Evolutionary conservation across 2,113 vertebrate genomes (phyloP).

Genomic region (Tupaia tana): DNA sequence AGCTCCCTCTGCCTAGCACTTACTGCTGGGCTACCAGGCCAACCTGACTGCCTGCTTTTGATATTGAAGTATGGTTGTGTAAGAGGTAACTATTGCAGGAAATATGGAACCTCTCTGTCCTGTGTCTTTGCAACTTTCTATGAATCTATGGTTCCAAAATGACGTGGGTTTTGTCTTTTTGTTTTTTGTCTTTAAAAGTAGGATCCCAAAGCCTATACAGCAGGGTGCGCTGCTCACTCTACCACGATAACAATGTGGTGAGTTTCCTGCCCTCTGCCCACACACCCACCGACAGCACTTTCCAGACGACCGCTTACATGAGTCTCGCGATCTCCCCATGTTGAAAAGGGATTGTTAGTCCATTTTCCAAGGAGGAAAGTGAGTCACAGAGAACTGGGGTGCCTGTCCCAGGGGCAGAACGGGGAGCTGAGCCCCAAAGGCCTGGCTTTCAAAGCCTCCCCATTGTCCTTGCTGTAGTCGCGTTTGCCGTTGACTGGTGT

Average conservation of each 20-base stretch:
- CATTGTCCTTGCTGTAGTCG: accelerated
- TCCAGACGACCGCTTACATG: neutral
- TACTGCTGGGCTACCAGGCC: no score
- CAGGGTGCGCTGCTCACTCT: neutral
- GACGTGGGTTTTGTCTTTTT: neutral
- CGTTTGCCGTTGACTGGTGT: neutral
- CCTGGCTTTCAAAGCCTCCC: accelerated
- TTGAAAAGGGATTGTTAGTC: neutral
- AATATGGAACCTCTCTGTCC: neutral
- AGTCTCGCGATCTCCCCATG: neutral
- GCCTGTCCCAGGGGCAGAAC: neutral
- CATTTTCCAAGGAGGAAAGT: neutral
- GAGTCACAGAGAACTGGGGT: neutral
- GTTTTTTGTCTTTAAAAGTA: neutral
- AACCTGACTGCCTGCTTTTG: accelerated
- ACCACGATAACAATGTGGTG: accelerated
- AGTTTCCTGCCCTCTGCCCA: accelerated
- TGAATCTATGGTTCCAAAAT: neutral
- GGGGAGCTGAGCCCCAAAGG: neutral
- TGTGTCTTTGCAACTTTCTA: neutral
- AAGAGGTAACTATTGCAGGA: neutral
- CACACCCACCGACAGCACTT: accelerated
- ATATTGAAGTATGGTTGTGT: accelerated
- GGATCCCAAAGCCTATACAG: neutral
- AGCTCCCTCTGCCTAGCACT: no score